Conservation (phyloP, 1,140 invertebrate genomes). For the Danaus plexippus region DNA sequence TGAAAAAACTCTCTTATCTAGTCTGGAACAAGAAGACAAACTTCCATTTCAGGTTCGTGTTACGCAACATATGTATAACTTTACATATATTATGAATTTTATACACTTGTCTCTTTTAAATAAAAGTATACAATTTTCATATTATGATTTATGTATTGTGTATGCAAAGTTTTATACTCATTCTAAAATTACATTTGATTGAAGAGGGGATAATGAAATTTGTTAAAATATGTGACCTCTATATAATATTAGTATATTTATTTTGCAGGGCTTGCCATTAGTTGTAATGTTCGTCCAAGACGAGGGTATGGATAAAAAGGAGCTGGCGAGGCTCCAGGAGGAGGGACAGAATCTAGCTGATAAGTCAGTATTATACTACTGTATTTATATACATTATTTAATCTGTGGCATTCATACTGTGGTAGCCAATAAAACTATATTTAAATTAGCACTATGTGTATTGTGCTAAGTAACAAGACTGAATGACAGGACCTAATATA, state of each 20-base stretch:
- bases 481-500: too few relatives aligned
- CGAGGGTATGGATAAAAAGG: slow-evolving; percentile 85
- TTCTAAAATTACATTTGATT: too few relatives aligned
- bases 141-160: slow-evolving; percentile 4
- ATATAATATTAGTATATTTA: neutral
- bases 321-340: slow-evolving; percentile 84
- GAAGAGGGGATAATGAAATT: too few relatives aligned
- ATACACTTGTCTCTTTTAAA: too few relatives aligned
- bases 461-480: too few relatives aligned
- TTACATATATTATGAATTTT: too few relatives aligned
- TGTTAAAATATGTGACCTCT: too few relatives aligned
- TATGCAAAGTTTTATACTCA: slow-evolving; percentile 12
- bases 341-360: slow-evolving; percentile 93
- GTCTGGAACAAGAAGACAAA: slow-evolving; percentile 92
- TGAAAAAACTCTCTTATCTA: slow-evolving; percentile 92
- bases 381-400: slow-evolving; percentile 14
- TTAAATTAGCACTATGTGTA: too few relatives aligned
- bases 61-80: too few relatives aligned
- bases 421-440: too few relatives aligned
- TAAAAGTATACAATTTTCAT: neutral
- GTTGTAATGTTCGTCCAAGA: slow-evolving; percentile 93
- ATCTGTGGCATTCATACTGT: neutral
- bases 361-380: slow-evolving; percentile 73
- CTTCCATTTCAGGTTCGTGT: slow-evolving; percentile 76
- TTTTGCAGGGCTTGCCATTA: slow-evolving; percentile 84